Evolutionary conservation across 2,888 invertebrate species (phyloP), one percentile per base, ranked within the genome.

Genomic region (Nebria brevicollis): DNA sequence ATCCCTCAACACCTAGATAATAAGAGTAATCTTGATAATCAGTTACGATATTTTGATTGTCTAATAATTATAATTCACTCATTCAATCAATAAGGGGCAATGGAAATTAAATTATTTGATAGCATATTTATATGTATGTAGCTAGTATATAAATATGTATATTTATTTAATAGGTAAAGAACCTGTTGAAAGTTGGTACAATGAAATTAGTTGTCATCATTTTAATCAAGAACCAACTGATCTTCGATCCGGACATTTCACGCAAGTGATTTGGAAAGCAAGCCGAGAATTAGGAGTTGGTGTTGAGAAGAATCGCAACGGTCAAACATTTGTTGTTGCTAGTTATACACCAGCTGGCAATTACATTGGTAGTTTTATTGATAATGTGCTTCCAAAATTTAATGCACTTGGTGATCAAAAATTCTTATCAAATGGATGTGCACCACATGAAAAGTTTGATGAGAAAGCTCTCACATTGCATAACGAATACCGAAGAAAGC

Each of bases 291-390:
- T 95, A 25, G 95, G 95, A 0, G 92, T 95, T 2, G 94, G 94
- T 2, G 91, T 93, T 84, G 93, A 94, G 0, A 91, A 91, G 83
- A 92, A 93, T 81, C 92, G 93, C 78, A 94, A 94, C 82, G 96
- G 95, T 42, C 94, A 93, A 86, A 92, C 94, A 84, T 95, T 94
- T 87, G 96, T 98, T 0, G 98, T 98, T 0, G 96, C 95, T 64
- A 95, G 97, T 88, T 98, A 98, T 88, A 93, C 92, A 85, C 98
- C 98, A 0, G 94, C 97, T 0, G 98, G 98, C 1, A 98, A 98
- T 88, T 93, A 95, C 84, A 90, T 94, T 70, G 95, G 95, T 1
- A 93, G 93, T 85, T 96, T 94, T 86, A 90, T 92, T 15, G 92
- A 91, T 41, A 95, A 96, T 87, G 96, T 96, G 11, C 93, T 92